A percentile compares a stretch with the other conserved stretches of the same genome.
Evolutionary conservation across 2,797 vertebrate genomes (phyloP).

Genomic region (Hozukius guyotensis): DNA sequence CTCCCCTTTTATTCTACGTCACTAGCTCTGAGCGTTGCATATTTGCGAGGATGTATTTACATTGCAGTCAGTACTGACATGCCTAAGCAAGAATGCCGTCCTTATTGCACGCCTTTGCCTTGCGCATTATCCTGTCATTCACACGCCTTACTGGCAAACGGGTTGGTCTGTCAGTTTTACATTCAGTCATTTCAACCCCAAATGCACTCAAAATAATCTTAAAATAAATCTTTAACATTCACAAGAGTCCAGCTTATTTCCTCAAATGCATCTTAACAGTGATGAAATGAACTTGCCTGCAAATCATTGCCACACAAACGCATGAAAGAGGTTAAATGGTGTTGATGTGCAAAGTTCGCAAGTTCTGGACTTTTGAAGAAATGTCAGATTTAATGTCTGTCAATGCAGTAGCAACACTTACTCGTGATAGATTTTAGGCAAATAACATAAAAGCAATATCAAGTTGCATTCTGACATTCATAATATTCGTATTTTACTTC

Average conservation of each 20-base stretch:
- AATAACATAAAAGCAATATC: slow-evolving; percentile 47
- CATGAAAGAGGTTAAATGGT: slow-evolving; percentile 37
- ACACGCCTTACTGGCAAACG: too few species aligned
- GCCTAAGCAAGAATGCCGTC: too few species aligned
- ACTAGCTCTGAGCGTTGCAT: too few species aligned
- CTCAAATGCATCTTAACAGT: neutral
- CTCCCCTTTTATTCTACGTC: too few species aligned
- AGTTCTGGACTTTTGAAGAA: slow-evolving; percentile 38
- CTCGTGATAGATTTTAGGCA: slow-evolving; percentile 24
- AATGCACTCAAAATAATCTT: slow-evolving; percentile 9
- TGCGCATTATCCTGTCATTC: too few species aligned
- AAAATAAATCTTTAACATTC: slow-evolving; percentile 21
- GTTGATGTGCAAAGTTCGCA: slow-evolving; percentile 28
- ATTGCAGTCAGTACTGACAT: too few species aligned
- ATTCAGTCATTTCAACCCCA: slow-evolving; percentile 6
- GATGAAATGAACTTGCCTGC: slow-evolving; percentile 2
- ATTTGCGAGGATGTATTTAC: too few species aligned
- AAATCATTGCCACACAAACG: neutral
- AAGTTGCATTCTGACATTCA: slow-evolving; percentile 50
- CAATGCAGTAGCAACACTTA: slow-evolving; percentile 16
- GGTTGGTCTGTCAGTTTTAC: neutral
- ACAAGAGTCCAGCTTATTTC: slow-evolving; percentile 4
- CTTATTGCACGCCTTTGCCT: too few species aligned
- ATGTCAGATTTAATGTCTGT: slow-evolving; percentile 61
- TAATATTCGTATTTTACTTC: slow-evolving; percentile 41